phyloP scores from a whole-genome alignment of 1,140 invertebrate genomes.

The Drosophila parvula region DNA sequence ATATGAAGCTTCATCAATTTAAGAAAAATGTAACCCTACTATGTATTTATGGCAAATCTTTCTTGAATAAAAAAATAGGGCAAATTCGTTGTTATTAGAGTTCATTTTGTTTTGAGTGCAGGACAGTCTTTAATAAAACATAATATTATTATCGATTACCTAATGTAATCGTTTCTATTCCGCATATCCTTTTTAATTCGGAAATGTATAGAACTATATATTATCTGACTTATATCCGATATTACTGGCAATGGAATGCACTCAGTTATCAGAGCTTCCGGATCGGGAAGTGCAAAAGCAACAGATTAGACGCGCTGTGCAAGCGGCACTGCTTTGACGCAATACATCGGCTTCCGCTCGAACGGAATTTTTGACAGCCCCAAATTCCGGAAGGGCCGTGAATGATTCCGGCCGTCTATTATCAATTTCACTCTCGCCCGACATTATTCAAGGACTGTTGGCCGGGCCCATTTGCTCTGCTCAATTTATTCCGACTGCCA shows the following conservation, averaged over 20 bases:
- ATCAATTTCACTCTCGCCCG: constrained; percentile 29
- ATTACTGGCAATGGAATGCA: neutral
- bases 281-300: neutral
- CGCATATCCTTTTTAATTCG: neutral
- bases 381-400: neutral
- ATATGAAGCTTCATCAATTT: too few relatives aligned
- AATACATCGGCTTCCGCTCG: constrained; percentile 7
- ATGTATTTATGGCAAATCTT: too few relatives aligned
- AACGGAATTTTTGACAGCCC: constrained; percentile 1
- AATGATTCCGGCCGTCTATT: constrained; percentile 24
- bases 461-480: constrained; percentile 15
- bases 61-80: too few relatives aligned
- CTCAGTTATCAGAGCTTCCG: neutral
- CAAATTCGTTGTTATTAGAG: too few relatives aligned
- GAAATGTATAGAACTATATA: neutral
- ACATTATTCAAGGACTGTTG: constrained; percentile 10
- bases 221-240: constrained; percentile 25
- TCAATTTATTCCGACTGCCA: constrained; percentile 44
- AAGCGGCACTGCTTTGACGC: constrained; percentile 12
- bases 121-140: too few relatives aligned
- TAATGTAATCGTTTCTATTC: too few relatives aligned
- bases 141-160: too few relatives aligned
- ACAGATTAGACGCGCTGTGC: neutral
- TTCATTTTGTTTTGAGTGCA: too few relatives aligned
- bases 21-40: too few relatives aligned